A percentile compares a stretch with the other conserved stretches of the same genome.
phyloP scores from a whole-genome alignment of 2,888 invertebrate species.

The Ichneumon xanthorius region DNA sequence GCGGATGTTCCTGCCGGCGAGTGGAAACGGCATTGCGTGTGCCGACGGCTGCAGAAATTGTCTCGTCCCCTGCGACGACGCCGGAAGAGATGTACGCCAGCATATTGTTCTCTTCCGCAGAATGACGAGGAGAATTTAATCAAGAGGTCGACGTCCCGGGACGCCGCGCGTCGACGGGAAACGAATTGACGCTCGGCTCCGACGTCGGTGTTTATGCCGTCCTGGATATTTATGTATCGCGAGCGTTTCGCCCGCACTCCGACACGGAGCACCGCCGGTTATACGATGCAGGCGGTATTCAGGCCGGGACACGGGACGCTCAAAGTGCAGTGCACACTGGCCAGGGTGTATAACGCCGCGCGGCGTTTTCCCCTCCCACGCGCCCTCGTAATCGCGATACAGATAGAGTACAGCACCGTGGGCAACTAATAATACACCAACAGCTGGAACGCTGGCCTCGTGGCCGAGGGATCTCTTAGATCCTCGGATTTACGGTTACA shows the following conservation, averaged over 20 bases:
- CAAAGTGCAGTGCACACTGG: constrained; percentile 16
- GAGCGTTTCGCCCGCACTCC: constrained; percentile 27
- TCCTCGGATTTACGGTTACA: constrained; percentile 55
- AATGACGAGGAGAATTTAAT: constrained; percentile 36
- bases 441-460: constrained; percentile 29
- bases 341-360: not conserved
- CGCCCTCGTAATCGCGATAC: constrained; percentile 52
- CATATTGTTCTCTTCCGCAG: constrained; percentile 21
- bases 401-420: constrained; percentile 3
- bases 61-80: not conserved
- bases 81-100: not conserved
- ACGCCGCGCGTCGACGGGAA: not conserved
- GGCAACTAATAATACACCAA: constrained; percentile 39
- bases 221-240: constrained; percentile 50
- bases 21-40: not conserved
- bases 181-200: constrained; percentile 33
- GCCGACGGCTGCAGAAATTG: not conserved
- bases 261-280: not conserved
- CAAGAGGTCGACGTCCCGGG: constrained; percentile 28
- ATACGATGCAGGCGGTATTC: constrained; percentile 8
- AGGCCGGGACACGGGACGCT: not conserved
- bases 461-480: constrained; percentile 25
- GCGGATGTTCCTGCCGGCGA: no score
- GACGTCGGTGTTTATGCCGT: constrained; percentile 35
- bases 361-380: constrained; percentile 39